Conservation (phyloP, 2,888 invertebrate species). For the Synergus laeviventris region DNA sequence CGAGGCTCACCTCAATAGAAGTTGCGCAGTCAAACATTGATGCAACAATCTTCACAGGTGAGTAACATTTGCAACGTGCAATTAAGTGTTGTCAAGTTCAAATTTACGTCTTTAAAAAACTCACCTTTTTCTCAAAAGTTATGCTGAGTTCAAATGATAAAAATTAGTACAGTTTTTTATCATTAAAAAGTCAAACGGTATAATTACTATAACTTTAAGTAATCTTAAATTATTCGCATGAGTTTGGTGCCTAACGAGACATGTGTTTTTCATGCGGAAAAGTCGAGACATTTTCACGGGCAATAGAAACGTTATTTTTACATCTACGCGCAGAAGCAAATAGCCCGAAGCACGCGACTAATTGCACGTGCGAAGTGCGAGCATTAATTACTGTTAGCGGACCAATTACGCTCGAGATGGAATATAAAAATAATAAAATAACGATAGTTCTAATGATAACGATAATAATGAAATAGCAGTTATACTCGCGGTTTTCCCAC, state of each 20-base stretch:
- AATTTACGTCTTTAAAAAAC: background rate
- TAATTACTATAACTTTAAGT: background rate
- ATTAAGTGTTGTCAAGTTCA: conserved; percentile 29
- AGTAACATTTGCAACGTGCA: conserved; percentile 31
- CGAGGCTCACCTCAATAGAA: conserved; percentile 32
- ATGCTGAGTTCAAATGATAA: too few relatives aligned
- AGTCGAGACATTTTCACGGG: conserved; percentile 29
- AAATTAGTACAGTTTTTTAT: too few relatives aligned
- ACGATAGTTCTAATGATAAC: conserved; percentile 30
- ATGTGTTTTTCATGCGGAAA: conserved; percentile 27
- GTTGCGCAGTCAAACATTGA: conserved; percentile 37
- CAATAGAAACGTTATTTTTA: conserved; percentile 35
- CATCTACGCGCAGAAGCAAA: conserved; percentile 13
- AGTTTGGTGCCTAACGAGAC: background rate
- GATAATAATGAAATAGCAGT: background rate
- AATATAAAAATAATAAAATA: conserved; percentile 36
- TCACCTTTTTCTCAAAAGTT: too few relatives aligned
- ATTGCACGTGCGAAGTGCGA: conserved; percentile 5
- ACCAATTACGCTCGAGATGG: conserved; percentile 19
- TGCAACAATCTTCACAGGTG: conserved; percentile 37
- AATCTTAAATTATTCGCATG: conserved; percentile 14
- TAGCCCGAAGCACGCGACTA: conserved; percentile 25
- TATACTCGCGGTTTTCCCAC: conserved; percentile 19
- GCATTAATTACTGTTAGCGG: conserved; percentile 24
- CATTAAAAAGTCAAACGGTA: too few relatives aligned